Conservation (phyloP, 2,888 invertebrate species). For the Clostera curtula region DNA sequence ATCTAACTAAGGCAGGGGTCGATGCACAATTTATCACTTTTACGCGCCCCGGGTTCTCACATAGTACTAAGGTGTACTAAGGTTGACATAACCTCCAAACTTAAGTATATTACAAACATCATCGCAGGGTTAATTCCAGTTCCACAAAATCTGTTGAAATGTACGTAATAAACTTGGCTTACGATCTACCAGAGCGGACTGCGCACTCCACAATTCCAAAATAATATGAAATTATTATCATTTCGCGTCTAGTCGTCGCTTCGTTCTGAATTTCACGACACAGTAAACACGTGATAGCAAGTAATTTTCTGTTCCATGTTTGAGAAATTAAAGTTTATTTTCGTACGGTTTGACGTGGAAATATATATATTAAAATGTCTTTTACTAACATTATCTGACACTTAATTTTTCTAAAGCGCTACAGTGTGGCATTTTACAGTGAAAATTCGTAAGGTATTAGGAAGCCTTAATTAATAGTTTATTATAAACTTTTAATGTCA, state of each 20-base stretch:
- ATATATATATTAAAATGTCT: conserved; percentile 19
- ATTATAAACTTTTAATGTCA: too few relatives aligned
- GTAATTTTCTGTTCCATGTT: conserved; percentile 8
- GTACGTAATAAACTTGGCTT: conserved; percentile 26
- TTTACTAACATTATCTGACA: too few relatives aligned
- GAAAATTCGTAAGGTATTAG: too few relatives aligned
- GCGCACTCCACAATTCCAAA: conserved; percentile 25
- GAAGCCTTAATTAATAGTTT: too few relatives aligned
- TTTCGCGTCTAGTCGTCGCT: conserved; percentile 19
- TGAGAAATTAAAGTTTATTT: conserved; percentile 4
- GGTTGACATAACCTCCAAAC: too few relatives aligned
- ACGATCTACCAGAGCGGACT: conserved; percentile 20
- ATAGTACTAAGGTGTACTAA: too few relatives aligned
- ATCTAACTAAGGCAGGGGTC: too few relatives aligned
- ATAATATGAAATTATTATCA: conserved; percentile 30
- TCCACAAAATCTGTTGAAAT: conserved; percentile 25
- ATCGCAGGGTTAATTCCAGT: conserved; percentile 23
- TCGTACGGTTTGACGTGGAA: conserved; percentile 1
- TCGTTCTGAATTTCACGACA: conserved; percentile 21
- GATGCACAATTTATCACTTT: too few relatives aligned
- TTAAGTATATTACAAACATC: too few relatives aligned
- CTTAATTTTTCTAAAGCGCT: too few relatives aligned
- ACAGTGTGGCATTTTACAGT: too few relatives aligned
- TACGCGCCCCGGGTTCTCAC: too few relatives aligned
- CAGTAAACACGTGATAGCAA: conserved; percentile 13